phyloP scores from a whole-genome alignment of 2,113 vertebrate genomes.

The Chinchilla lanigera region DNA sequence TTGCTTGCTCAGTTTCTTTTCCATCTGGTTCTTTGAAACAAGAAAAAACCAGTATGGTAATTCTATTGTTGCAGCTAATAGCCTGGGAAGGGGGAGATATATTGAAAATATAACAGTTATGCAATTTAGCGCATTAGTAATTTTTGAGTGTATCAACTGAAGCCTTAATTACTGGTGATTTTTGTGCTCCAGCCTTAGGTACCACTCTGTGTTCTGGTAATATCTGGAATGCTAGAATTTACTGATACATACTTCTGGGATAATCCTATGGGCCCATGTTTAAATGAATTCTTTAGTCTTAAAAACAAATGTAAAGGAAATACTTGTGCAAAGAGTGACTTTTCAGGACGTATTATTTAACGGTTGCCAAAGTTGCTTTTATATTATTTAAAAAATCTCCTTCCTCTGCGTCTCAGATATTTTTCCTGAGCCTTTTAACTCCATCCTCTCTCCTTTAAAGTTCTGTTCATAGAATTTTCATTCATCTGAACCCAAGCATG shows the following conservation, averaged over 20 bases:
- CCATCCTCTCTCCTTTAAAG: conserved; percentile 3
- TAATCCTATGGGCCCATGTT: not conserved
- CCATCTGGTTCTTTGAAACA: conserved; percentile 65
- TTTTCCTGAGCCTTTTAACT: not conserved
- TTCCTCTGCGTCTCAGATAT: not conserved
- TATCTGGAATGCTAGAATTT: conserved; percentile 47
- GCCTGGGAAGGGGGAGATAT: not conserved
- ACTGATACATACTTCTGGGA: not conserved
- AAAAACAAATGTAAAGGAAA: conserved; percentile 34
- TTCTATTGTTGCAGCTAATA: conserved; percentile 66
- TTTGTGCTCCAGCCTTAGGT: conserved; percentile 23
- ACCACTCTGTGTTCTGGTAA: not conserved
- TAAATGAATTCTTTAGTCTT: conserved; percentile 17
- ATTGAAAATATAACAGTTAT: conserved; percentile 29
- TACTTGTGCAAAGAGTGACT: conserved; percentile 3
- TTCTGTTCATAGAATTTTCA: not conserved
- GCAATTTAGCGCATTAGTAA: not conserved
- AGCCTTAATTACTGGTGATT: not conserved
- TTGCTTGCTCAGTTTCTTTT: conserved; percentile 73
- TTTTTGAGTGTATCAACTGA: conserved; percentile 11
- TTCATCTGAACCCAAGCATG: not conserved
- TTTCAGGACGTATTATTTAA: not conserved
- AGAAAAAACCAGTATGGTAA: conserved; percentile 57
- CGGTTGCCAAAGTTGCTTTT: not conserved
- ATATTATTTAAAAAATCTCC: not conserved